Evolutionary conservation across 2,797 vertebrate genomes (phyloP), one percentile per base, ranked within the genome.

Genomic region (Anguilla obscura): DNA sequence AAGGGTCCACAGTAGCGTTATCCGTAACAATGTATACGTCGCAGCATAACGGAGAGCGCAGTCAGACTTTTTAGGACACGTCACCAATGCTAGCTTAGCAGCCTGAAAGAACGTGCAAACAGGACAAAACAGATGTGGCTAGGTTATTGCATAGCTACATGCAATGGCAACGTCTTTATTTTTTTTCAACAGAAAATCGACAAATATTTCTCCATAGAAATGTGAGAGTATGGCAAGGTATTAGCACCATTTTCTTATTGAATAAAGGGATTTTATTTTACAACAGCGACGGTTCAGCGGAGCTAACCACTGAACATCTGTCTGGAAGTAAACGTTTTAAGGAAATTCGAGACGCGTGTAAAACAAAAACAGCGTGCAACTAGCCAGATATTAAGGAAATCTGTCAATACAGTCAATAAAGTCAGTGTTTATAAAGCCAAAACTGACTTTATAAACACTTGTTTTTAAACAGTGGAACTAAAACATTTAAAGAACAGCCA

Each of bases 1-100:
- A 33, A 14, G 71, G 12, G 71, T 76, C 30, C 69, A 33, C 30
- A 30, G 69, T 14, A 33, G 69, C 69, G 30, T 74, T 14, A 30
- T 74, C 27, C 18, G 27, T 33, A 33, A 12, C 69, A 66, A 66
- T 74, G 69, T 33, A 74, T 12, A 21, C 33, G 40, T 76, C 33
- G 40, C 71, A 74, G 79, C 8, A 50, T 50, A 7, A 18, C 74
- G 16, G 18, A 82, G 79, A n/a, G 58, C 54, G 12, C 56, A 83
- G 87, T 60, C 33, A 24, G 10, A 16, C 45, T 60, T 50, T 33
- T 87, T 88, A 86, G 88, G 90, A 91, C 90, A 91, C 90, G 89
- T 91, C 90, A 91, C 87, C 90, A 88, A 85, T 89, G 58, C 30
- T 21, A 27, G 83, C 12, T 24, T n/a, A 54, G 56, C 84, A 40